Evolutionary conservation across 2,888 invertebrate species (phyloP).

Genomic region (Eueremaeus valkanovi): DNA sequence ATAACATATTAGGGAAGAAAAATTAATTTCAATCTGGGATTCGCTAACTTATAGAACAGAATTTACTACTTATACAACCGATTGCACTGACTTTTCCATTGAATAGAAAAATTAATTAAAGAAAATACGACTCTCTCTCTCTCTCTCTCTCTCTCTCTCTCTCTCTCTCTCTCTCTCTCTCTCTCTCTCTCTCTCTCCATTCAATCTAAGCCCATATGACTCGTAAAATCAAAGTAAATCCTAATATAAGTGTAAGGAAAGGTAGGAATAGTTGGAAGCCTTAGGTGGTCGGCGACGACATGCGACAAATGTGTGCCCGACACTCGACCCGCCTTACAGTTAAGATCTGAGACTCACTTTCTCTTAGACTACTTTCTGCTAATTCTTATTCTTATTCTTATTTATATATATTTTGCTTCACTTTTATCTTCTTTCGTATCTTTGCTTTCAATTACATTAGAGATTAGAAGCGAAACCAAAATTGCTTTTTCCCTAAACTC

Average conservation of each 20-base stretch:
- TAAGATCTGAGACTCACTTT: too few relatives aligned
- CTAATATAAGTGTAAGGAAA: not conserved
- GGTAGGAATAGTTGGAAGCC: not conserved
- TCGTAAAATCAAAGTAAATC: not conserved
- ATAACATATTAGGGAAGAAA: too few relatives aligned
- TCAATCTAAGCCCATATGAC: too few relatives aligned
- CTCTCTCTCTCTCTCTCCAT: too few relatives aligned
- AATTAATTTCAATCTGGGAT: too few relatives aligned
- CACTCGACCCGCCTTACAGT: not conserved
- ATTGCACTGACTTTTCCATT: not conserved
- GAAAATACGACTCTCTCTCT: not conserved
- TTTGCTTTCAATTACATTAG: conserved; percentile 8
- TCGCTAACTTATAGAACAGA: too few relatives aligned
- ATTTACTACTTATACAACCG: too few relatives aligned
- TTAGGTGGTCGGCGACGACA: conserved; percentile 25
- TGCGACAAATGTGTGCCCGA: conserved; percentile 17
- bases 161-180: too few relatives aligned
- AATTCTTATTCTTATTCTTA: not conserved
- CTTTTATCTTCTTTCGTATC: not conserved
- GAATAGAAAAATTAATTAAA: not conserved
- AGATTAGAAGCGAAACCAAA: not conserved
- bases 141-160: too few relatives aligned
- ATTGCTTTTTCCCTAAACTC: not conserved
- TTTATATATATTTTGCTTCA: not conserved
- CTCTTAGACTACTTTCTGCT: not conserved